Percentiles rank a stretch among this genome's conserved stretches.
These are phyloP conservation scores for Sycophila texana DNA, from an alignment of 2,888 invertebrate genomes.

Conservation along the genomic window DNA sequence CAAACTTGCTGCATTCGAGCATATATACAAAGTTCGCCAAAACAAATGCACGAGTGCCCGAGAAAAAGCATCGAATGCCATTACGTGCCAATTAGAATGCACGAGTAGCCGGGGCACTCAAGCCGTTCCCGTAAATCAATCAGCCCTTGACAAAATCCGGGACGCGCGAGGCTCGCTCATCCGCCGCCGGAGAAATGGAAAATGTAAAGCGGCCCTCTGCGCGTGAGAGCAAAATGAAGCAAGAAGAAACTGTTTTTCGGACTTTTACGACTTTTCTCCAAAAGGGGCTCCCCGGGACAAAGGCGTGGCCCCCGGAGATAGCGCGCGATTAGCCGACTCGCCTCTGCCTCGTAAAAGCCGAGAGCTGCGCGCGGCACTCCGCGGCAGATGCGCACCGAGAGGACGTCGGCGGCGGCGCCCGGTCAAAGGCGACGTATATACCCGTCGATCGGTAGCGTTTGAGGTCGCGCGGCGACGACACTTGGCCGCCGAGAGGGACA, in stretches of 20 bases:
- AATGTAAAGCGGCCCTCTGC: background rate
- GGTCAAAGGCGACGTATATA: conserved; percentile 7
- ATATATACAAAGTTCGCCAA: no score
- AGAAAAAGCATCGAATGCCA: conserved; percentile 13
- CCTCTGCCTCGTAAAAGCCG: background rate
- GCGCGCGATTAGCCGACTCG: conserved; percentile 24
- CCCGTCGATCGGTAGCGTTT: conserved; percentile 20
- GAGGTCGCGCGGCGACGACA: background rate
- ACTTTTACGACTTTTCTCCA: conserved; percentile 47
- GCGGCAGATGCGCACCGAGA: conserved; percentile 17
- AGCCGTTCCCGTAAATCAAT: conserved; percentile 47
- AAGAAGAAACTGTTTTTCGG: conserved; percentile 4
- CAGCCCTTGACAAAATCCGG: conserved; percentile 44
- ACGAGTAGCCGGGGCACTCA: conserved; percentile 18
- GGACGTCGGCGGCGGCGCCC: background rate
- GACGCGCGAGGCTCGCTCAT: conserved; percentile 4
- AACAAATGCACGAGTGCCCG: background rate
- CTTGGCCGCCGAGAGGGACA: background rate
- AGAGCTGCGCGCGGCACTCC: background rate
- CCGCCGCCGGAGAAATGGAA: conserved; percentile 7
- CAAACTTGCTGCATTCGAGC: no score
- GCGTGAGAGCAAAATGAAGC: no score
- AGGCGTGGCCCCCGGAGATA: conserved; percentile 33
- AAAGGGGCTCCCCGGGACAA: background rate
- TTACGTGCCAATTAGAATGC: conserved; percentile 42